A percentile compares a stretch with the other conserved stretches of the same genome.
Evolutionary conservation across 2,888 invertebrate genomes (phyloP).

Genomic region (Hypselothyrea guttata): DNA sequence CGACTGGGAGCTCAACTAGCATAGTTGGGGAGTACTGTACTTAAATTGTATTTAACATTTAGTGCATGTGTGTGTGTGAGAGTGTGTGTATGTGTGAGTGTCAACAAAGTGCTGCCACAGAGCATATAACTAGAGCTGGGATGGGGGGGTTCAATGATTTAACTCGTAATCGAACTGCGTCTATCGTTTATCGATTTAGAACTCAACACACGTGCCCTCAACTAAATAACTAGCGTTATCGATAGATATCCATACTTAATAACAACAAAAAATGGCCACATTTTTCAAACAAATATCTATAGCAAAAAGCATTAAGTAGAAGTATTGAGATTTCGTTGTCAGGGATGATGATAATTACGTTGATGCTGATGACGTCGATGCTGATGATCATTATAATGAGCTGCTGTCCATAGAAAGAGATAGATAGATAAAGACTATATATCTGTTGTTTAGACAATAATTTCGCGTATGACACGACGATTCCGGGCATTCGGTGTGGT

Average conservation of each 20-base stretch:
- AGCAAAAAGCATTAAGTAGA: conserved; percentile 47
- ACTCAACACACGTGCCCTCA: conserved; percentile 69
- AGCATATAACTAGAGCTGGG: conserved; percentile 55
- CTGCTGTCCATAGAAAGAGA: too few species aligned
- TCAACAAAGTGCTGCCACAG: conserved; percentile 64
- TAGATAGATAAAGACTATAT: too few species aligned
- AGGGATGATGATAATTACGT: conserved; percentile 15
- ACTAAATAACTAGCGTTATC: conserved; percentile 37
- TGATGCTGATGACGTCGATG: conserved; percentile 24
- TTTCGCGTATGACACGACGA: conserved; percentile 95
- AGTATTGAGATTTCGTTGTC: conserved; percentile 54
- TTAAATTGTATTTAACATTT: conserved; percentile 63
- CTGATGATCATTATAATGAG: conserved; percentile 17
- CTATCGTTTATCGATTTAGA: conserved; percentile 41
- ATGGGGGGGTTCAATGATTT: conserved; percentile 31
- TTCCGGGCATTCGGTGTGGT: conserved; percentile 96
- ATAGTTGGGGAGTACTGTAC: conserved; percentile 33
- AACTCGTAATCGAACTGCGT: background rate
- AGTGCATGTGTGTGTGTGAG: conserved; percentile 52
- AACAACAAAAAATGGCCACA: conserved; percentile 70
- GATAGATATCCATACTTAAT: conserved; percentile 37
- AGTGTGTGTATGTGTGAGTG: conserved; percentile 32
- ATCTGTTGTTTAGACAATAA: conserved; percentile 91
- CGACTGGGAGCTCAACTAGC: conserved; percentile 65
- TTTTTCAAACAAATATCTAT: conserved; percentile 40